These are phyloP conservation scores for Stictonetta naevosa DNA, from an alignment of 2,113 vertebrate genomes.

Conservation along the genomic window DNA sequence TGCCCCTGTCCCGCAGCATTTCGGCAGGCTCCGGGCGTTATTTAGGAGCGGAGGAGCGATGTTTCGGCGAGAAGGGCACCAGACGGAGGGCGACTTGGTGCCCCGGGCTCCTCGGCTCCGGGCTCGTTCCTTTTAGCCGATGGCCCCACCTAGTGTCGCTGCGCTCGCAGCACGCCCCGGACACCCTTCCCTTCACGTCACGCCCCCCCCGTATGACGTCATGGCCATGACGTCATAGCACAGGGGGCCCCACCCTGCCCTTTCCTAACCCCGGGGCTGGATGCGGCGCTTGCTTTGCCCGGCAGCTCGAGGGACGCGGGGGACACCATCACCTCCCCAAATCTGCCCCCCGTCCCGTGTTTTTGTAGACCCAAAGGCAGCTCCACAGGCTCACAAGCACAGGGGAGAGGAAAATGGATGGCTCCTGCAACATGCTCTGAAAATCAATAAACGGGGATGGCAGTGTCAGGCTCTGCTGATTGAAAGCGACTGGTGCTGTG, in stretches of 20 bases:
- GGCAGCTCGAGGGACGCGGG: accelerated
- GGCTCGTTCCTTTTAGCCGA: neutral
- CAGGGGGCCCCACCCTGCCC: too few relatives aligned
- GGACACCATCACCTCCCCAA: too few relatives aligned
- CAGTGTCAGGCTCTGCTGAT: neutral
- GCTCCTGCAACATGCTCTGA: neutral
- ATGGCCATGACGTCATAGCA: too few relatives aligned
- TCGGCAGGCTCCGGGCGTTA: accelerated
- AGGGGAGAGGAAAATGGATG: accelerated
- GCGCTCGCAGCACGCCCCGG: accelerated
- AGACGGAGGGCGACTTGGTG: accelerated
- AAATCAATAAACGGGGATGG: neutral
- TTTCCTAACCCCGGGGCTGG: accelerated
- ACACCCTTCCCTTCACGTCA: neutral
- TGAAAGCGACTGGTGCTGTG: neutral
- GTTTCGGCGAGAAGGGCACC: accelerated
- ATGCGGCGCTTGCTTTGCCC: accelerated
- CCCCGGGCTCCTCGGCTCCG: accelerated
- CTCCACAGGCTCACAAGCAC: accelerated
- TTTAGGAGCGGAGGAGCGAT: accelerated
- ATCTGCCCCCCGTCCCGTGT: too few relatives aligned
- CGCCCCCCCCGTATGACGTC: accelerated
- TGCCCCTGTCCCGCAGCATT: neutral
- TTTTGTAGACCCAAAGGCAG: neutral
- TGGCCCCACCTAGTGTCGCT: conserved; percentile 36